Evolutionary conservation across 2,888 invertebrate species (phyloP), one percentile per base, ranked within the genome.

Genomic region (Apotomis capreana): DNA sequence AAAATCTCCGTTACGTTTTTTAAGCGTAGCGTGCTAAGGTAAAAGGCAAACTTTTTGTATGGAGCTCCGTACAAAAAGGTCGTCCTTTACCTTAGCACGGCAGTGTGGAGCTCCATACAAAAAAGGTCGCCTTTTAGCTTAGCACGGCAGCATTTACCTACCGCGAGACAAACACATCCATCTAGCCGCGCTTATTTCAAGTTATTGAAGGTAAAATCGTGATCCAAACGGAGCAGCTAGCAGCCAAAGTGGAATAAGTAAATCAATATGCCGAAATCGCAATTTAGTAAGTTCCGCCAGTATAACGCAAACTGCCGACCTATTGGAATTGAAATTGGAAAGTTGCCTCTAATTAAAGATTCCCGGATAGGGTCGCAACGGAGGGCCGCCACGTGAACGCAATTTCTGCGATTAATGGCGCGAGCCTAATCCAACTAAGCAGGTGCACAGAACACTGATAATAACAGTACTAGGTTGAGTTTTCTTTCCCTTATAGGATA

Each of bases 381-480:
- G 76, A 76, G 76, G 76, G 74, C 70, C 77, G 80, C 83, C 84
- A 83, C 84, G 83, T 84, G 89, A 88, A 87, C 89, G 89, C 89
- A 92, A 91, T 92, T 89, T 89, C 85, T 81, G 83, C 87, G 87
- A 90, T 91, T 91, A 93, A 93, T 92, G 91, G 89, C 83, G 89
- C 90, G 90, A 86, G 86, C 83, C 83, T 92, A 92, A 92, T 91
- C 91, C 87, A 88, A 89, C 91, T 90, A 89, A 88, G 88, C 87
- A 87, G 82, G 81, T 84, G 86, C 86, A 85, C 81, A 86, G 84
- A 79, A 83, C 83, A 82, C 70, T 54, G 51, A 15, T 70, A 46
- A 37, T 3, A 46, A 37, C 70, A 70, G 60, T 70, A 59, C n/a
- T 1, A 3, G 9, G 9, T 1, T 49, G 49, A 49, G 26, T 26